phyloP scores from a whole-genome alignment of 2,888 invertebrate species.

The Sarcophaga variegata region DNA sequence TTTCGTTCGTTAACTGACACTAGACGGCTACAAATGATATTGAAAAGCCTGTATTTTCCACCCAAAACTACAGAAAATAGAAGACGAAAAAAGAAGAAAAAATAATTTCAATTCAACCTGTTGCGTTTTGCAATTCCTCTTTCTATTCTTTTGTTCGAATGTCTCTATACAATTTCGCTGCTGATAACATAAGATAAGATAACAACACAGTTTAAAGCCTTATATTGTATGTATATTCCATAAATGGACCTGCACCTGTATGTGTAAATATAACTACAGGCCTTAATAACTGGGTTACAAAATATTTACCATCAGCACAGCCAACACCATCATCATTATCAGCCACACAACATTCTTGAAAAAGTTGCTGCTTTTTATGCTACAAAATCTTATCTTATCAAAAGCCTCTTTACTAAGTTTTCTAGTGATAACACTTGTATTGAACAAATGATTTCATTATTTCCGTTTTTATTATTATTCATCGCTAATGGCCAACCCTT shows the following conservation, averaged over 20 bases:
- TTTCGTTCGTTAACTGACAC: slow-evolving; percentile 76
- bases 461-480: slow-evolving; percentile 20
- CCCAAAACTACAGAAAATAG: slow-evolving; percentile 45
- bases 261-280: neutral
- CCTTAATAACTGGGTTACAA: slow-evolving; percentile 44
- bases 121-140: slow-evolving; percentile 75
- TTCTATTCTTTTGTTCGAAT: slow-evolving; percentile 17
- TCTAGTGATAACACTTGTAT: neutral
- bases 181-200: slow-evolving; percentile 68
- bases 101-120: slow-evolving; percentile 60
- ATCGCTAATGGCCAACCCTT: neutral
- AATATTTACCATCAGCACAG: slow-evolving; percentile 6
- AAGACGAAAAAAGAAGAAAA: slow-evolving; percentile 20
- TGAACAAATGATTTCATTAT: slow-evolving; percentile 24
- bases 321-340: neutral
- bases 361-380: too few species aligned
- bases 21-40: slow-evolving; percentile 64
- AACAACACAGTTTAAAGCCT: slow-evolving; percentile 70
- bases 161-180: slow-evolving; percentile 19
- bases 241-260: neutral
- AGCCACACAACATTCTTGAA: too few species aligned
- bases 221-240: neutral
- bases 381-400: too few species aligned
- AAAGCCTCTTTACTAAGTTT: neutral
- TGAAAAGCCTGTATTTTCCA: slow-evolving; percentile 40